These are phyloP conservation scores for Furcifer pardalis DNA, from an alignment of 2,797 vertebrate species.

Conservation along the genomic window DNA sequence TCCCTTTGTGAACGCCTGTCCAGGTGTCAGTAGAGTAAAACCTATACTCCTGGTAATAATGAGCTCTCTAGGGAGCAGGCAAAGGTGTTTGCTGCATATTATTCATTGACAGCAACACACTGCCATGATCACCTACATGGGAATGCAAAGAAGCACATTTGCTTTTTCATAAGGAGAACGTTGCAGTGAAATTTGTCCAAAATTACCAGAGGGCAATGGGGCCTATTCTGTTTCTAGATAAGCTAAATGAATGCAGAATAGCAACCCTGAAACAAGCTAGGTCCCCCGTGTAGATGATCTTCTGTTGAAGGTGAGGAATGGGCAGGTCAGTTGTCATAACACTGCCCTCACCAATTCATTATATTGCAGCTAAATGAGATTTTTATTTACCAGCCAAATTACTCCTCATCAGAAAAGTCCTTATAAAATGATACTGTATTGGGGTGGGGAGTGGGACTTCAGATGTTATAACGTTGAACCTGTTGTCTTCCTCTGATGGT, in stretches of 20 bases:
- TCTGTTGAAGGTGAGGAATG: not conserved
- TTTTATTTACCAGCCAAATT: not conserved
- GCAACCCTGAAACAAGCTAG: not conserved
- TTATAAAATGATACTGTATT: not conserved
- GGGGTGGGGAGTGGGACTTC: not conserved
- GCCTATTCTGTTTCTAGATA: not conserved
- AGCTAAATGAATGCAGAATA: not conserved
- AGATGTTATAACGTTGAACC: not conserved
- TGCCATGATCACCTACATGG: not conserved
- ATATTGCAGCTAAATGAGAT: not conserved
- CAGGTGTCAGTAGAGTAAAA: not conserved
- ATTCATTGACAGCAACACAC: not conserved
- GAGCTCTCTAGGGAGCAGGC: too few species aligned
- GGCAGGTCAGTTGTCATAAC: not conserved
- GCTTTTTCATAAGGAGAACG: not conserved
- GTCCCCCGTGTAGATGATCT: not conserved
- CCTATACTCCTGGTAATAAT: not conserved
- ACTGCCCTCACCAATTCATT: not conserved
- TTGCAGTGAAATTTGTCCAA: not conserved
- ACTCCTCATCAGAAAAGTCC: not conserved
- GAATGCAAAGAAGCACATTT: not conserved
- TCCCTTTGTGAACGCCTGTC: not conserved
- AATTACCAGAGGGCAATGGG: not conserved
- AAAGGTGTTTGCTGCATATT: too few species aligned
- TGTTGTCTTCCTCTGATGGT: not conserved